A percentile compares a stretch with the other conserved stretches of the same genome.
Evolutionary conservation across 2,888 invertebrate genomes (phyloP).

Genomic region (Ichneumoninae sp.): DNA sequence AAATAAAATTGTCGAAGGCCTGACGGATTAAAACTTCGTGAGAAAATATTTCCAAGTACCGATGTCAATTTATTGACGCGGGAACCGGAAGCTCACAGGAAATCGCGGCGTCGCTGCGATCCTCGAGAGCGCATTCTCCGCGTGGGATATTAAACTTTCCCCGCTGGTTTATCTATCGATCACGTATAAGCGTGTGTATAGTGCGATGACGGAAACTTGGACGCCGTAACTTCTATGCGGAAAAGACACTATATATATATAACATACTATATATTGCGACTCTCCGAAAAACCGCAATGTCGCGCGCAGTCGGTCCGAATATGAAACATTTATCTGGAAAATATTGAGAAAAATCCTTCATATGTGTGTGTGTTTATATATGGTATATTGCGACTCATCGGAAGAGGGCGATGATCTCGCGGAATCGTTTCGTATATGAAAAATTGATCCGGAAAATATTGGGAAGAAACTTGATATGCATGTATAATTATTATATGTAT

Average conservation of each 20-base stretch:
- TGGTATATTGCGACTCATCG: no score
- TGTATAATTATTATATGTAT: no score
- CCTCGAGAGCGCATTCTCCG: conserved; percentile 42
- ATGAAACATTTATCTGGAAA: no score
- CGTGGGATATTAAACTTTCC: conserved; percentile 68
- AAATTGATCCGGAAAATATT: no score
- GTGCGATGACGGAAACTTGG: conserved; percentile 18
- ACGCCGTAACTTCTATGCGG: conserved; percentile 38
- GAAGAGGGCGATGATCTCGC: no score
- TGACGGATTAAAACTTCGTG: not conserved
- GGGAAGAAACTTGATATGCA: no score
- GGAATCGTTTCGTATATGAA: no score
- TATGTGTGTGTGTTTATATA: not conserved
- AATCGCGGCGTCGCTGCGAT: conserved; percentile 50
- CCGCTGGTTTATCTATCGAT: conserved; percentile 65
- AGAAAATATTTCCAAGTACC: conserved; percentile 1
- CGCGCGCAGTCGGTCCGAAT: no score
- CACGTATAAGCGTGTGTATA: conserved; percentile 27
- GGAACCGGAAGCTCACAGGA: conserved; percentile 66
- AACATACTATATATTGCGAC: no score
- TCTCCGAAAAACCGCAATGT: no score
- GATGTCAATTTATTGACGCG: conserved; percentile 56
- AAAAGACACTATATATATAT: conserved; percentile 29
- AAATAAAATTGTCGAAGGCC: not conserved
- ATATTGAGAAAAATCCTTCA: no score